Evolutionary conservation across 2,113 vertebrate genomes (phyloP), one percentile per base, ranked within the genome.

Genomic region (Circaetus cinerascens): DNA sequence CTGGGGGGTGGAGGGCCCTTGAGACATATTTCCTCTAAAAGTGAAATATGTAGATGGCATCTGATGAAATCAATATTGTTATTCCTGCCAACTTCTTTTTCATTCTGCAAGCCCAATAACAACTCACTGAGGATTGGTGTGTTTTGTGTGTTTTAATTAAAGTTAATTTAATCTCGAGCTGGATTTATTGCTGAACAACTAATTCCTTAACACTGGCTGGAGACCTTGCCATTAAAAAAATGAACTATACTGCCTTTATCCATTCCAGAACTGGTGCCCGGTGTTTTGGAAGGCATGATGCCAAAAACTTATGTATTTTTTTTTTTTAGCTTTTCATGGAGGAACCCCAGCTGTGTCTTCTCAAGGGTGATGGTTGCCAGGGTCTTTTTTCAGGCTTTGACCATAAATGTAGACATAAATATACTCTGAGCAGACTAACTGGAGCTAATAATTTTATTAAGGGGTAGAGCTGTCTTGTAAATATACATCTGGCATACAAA

Each of bases 61-160:
- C 63, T 86, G 94, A 95, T 93, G 81, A 95, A 96, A 96, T 91
- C 83, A 91, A 48, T 91, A 67, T 87, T 93, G 48, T 86, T 88
- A 84, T 82, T 93, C 73, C 50, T 96, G 84, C 94, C 95, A 96
- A 68, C 41, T 82, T 63, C 27, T 67, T 91, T 72, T 96, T 88
- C 30, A 30, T 88, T 95, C 55, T 74, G 29, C 63, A 90, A 88
- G 40, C 32, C 66, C 46, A 74, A 4, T 90, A 93, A 82, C 64
- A 94, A 75, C 51, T 94, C 82, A 53, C 34, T 22, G 38, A 94
- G 51, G 53, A 87, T 63, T 93, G 91, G n/a, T 77, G 63, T 60
- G 36, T 50, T 91, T 88, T 90, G 53, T 93, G 48, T 95, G 68
- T 67, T 96, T 94, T 96, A 97, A 97, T 96, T 96, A 93, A 97